These are phyloP conservation scores for Ellobius talpinus DNA, from an alignment of 2,113 vertebrate species.

Conservation along the genomic window DNA sequence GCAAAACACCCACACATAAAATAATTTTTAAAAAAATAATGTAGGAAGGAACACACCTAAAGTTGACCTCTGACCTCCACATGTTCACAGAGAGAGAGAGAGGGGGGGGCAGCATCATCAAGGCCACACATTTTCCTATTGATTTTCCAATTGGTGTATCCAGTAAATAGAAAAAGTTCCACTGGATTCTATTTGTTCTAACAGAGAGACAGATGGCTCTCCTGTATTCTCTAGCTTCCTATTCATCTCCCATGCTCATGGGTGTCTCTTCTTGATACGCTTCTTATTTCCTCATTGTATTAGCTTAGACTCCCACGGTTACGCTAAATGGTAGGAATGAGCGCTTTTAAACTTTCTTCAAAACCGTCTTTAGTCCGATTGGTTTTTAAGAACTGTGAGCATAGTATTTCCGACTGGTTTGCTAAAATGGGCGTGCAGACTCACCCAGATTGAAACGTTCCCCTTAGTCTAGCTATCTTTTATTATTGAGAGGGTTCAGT, in stretches of 20 bases:
- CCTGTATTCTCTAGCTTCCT: neutral
- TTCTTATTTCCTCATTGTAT: neutral
- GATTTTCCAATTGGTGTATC: constrained; percentile 32
- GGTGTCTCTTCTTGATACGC: neutral
- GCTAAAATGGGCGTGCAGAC: neutral
- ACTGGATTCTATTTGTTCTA: constrained; percentile 9
- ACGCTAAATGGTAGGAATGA: neutral
- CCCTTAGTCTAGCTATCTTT: neutral
- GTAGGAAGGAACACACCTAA: no score
- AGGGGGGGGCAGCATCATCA: neutral
- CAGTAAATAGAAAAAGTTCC: constrained; percentile 29
- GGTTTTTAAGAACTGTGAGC: neutral
- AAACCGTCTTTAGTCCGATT: neutral
- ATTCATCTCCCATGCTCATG: neutral
- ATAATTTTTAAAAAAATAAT: no score
- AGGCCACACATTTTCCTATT: neutral
- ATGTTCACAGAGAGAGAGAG: no score
- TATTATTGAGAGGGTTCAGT: neutral
- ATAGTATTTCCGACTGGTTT: neutral
- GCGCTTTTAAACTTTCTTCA: neutral
- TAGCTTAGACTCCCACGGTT: neutral
- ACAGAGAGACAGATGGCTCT: neutral
- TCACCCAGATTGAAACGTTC: neutral
- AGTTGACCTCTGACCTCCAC: no score
- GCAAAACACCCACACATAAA: no score